Evolutionary conservation across 2,888 invertebrate genomes (phyloP).

Genomic region (Lycia hirtaria): DNA sequence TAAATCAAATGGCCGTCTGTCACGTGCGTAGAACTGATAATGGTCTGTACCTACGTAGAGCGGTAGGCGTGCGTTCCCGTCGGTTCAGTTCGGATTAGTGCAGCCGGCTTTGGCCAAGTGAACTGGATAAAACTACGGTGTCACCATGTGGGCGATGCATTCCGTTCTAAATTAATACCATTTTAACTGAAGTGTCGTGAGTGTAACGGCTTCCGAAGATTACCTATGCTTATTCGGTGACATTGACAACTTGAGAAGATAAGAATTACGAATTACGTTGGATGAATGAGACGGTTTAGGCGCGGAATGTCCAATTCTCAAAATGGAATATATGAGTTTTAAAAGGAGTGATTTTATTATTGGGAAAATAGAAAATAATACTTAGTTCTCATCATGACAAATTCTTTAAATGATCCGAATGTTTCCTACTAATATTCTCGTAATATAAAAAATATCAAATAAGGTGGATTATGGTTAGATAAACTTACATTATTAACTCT

Average conservation of each 20-base stretch:
- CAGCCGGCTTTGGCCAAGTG: constrained; percentile 34
- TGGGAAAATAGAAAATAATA: no score
- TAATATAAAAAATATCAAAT: no score
- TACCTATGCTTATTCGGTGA: constrained; percentile 23
- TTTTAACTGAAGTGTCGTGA: constrained; percentile 33
- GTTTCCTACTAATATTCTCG: no score
- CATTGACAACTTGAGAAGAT: constrained; percentile 26
- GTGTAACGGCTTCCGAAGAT: constrained; percentile 38
- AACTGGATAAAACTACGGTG: constrained; percentile 41
- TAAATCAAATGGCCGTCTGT: constrained; percentile 40
- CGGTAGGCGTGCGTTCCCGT: constrained; percentile 29
- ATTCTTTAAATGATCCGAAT: no score
- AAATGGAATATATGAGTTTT: no score
- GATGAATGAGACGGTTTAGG: no score
- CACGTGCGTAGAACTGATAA: constrained; percentile 35
- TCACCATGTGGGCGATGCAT: constrained; percentile 41
- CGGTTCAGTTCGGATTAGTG: constrained; percentile 40
- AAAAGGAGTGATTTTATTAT: no score
- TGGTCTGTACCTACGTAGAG: constrained; percentile 27
- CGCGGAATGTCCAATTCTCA: no score
- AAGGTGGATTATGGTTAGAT: no score
- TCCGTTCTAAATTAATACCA: constrained; percentile 41
- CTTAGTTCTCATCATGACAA: no score
- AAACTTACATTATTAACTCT: no score
- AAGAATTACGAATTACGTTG: constrained; percentile 22